Percentiles rank a stretch among this genome's conserved stretches.
phyloP scores from a whole-genome alignment of 2,797 vertebrate genomes.

The Hybognathus amarus region DNA sequence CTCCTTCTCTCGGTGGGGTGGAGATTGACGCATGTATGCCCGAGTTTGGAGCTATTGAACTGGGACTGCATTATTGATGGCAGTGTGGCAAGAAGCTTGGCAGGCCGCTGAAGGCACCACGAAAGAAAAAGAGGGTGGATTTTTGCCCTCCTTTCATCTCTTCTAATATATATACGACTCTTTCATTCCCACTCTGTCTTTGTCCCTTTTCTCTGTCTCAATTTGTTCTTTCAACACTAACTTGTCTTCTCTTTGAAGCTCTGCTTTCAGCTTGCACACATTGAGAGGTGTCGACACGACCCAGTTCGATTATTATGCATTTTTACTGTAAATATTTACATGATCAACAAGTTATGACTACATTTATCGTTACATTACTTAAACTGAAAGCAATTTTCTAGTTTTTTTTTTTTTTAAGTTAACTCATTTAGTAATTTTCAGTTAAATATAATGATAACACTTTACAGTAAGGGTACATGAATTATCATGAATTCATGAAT shows the following conservation, averaged over 20 bases:
- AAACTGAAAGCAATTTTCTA: not conserved
- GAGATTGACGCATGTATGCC: constrained; percentile 21
- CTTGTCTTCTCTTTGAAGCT: constrained; percentile 7
- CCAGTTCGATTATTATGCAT: not conserved
- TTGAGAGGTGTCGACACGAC: not conserved
- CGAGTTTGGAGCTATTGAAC: constrained; percentile 44
- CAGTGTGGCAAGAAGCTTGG: constrained; percentile 35
- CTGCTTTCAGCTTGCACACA: not conserved
- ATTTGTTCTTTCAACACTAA: constrained; percentile 32
- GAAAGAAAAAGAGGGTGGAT: constrained; percentile 14
- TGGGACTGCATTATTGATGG: constrained; percentile 51
- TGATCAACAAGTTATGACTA: not conserved
- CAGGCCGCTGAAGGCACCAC: constrained; percentile 10
- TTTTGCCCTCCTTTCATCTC: constrained; percentile 46
- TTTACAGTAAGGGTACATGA: too few relatives aligned
- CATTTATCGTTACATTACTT: not conserved
- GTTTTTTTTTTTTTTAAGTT: too few relatives aligned
- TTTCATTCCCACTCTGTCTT: constrained; percentile 8
- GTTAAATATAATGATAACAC: too few relatives aligned
- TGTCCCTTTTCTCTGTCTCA: not conserved
- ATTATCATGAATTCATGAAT: too few relatives aligned
- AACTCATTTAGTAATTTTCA: too few relatives aligned
- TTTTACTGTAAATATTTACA: not conserved
- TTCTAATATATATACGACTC: constrained; percentile 5
- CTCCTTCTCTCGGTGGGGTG: constrained; percentile 13